phyloP scores from a whole-genome alignment of 2,113 vertebrate genomes.

The Scomber scombrus region DNA sequence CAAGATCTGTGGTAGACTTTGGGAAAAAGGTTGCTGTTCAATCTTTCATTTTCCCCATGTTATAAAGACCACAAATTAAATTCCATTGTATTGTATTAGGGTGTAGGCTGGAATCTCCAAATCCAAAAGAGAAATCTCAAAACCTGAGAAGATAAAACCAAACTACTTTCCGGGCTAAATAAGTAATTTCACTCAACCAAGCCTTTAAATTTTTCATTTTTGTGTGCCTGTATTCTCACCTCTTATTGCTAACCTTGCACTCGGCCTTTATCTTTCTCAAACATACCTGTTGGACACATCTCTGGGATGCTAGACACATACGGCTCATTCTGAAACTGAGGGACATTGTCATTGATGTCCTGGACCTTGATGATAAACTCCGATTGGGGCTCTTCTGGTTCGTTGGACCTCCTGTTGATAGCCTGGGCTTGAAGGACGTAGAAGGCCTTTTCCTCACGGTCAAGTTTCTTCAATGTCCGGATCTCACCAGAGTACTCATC shows the following conservation, averaged over 20 bases:
- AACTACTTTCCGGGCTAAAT: no score
- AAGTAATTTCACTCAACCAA: no score
- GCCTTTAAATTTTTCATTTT: neutral
- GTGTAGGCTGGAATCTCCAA: neutral
- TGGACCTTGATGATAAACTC: slow-evolving; percentile 94
- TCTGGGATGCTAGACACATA: slow-evolving; percentile 92
- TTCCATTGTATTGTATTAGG: neutral
- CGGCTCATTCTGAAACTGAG: slow-evolving; percentile 91
- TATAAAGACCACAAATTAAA: neutral
- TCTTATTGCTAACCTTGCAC: neutral
- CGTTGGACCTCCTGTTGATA: slow-evolving; percentile 82
- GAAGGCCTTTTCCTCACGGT: slow-evolving; percentile 90
- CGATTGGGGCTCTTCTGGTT: slow-evolving; percentile 90
- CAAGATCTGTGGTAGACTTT: neutral
- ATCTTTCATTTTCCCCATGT: neutral
- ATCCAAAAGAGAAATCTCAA: no score
- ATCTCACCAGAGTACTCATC: slow-evolving; percentile 88
- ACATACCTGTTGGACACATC: slow-evolving; percentile 93
- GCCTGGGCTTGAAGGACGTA: slow-evolving; percentile 90
- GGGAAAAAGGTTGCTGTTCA: neutral
- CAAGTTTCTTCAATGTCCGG: slow-evolving; percentile 84
- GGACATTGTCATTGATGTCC: slow-evolving; percentile 94
- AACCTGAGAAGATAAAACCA: no score
- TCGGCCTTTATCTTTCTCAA: neutral
- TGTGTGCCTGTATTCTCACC: neutral